These are phyloP conservation scores for Euphonia xanthogaster DNA, from an alignment of 2,797 vertebrate species.

Conservation along the genomic window DNA sequence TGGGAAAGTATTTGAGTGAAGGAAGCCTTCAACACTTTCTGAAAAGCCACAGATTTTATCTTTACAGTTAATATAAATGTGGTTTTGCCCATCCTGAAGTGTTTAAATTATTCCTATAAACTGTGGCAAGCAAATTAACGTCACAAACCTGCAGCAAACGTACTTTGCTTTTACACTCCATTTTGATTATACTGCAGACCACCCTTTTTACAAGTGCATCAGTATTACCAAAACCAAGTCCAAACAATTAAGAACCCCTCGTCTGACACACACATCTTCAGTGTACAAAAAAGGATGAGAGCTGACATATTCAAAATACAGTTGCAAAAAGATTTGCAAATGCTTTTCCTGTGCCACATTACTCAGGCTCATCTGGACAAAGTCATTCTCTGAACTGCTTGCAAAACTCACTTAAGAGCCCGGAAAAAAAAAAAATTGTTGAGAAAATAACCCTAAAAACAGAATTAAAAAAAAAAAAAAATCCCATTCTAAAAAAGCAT, in stretches of 20 bases:
- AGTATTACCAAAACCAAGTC: not conserved
- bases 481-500: not conserved
- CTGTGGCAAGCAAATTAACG: not conserved
- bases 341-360: not conserved
- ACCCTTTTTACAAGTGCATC: not conserved
- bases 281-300: not conserved
- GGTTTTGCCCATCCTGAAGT: not conserved
- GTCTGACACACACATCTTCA: not conserved
- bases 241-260: not conserved
- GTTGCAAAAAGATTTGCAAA: not conserved
- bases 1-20: not conserved
- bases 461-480: not conserved
- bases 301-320: not conserved
- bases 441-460: conserved; percentile 4
- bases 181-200: not conserved
- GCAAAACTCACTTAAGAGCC: not conserved
- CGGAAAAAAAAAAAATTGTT: not conserved
- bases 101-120: not conserved
- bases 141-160: not conserved
- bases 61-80: not conserved
- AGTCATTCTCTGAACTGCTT: not conserved
- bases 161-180: not conserved
- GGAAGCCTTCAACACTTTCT: not conserved
- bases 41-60: conserved; percentile 15
- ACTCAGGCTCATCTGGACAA: not conserved